Percentiles rank a stretch among this genome's conserved stretches.
These are phyloP conservation scores for Tanytarsus gracilentus DNA, from an alignment of 2,888 invertebrate species.

Conservation along the genomic window DNA sequence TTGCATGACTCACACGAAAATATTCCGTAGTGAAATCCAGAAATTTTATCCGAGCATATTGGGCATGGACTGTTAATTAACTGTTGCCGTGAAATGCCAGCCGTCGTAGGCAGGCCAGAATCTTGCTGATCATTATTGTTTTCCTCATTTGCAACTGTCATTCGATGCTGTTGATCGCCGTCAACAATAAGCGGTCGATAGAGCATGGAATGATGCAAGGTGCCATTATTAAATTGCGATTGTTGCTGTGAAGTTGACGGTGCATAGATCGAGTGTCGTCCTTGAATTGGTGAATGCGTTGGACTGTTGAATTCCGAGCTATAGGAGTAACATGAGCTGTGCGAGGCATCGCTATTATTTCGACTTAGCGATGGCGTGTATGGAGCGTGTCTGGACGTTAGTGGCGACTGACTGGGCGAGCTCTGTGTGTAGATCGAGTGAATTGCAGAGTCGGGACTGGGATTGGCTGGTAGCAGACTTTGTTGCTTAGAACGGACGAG, in stretches of 20 bases:
- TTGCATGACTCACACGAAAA: constrained; percentile 98
- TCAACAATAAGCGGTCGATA: constrained; percentile 47
- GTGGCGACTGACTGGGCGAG: constrained; percentile 78
- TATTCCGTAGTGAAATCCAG: constrained; percentile 96
- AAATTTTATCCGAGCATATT: constrained; percentile 91
- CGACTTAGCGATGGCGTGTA: constrained; percentile 76
- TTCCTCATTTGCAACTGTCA: constrained; percentile 39
- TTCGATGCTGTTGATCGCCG: constrained; percentile 38
- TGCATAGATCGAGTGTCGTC: constrained; percentile 45
- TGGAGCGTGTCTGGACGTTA: constrained; percentile 71
- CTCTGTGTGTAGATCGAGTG: constrained; percentile 75
- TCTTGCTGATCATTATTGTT: constrained; percentile 36
- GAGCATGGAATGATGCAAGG: constrained; percentile 48
- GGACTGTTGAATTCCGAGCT: constrained; percentile 69
- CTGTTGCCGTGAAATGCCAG: constrained; percentile 80
- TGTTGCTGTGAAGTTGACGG: constrained; percentile 33
- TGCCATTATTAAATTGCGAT: constrained; percentile 45
- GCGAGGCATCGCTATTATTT: constrained; percentile 85
- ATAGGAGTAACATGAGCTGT: constrained; percentile 80
- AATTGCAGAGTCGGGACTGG: constrained; percentile 81
- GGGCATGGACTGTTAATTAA: constrained; percentile 83
- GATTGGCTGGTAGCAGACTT: constrained; percentile 60
- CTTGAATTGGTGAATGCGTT: constrained; percentile 82
- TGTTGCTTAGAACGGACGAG: constrained; percentile 55
- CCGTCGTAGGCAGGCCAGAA: constrained; percentile 45